Conservation (phyloP, 1,140 invertebrate genomes). For the Drosophila bifasciata region DNA sequence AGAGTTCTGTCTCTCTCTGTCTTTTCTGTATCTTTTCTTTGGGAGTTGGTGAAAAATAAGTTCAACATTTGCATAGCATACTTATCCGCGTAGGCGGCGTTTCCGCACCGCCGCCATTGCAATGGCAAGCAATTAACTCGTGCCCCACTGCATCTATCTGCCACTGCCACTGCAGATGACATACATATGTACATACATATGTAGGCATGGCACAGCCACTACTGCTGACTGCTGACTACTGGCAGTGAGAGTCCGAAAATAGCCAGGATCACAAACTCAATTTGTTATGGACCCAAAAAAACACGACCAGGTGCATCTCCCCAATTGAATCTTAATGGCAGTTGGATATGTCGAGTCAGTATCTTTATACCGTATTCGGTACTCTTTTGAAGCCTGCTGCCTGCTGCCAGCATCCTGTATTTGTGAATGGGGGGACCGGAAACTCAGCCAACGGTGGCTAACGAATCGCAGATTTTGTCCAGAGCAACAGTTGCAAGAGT, state of each 20-base stretch:
- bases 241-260: no score
- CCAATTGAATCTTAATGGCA: conserved; percentile 33
- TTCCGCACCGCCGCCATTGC: no score
- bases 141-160: conserved; percentile 2
- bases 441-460: conserved; percentile 4
- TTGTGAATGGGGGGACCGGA: not conserved
- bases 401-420: no score
- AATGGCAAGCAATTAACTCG: conserved; percentile 27
- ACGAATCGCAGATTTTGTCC: not conserved
- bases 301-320: not conserved
- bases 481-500: conserved; percentile 4
- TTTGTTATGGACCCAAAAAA: conserved; percentile 13
- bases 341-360: not conserved
- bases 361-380: no score
- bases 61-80: conserved; percentile 36
- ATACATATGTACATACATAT: no score
- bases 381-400: no score
- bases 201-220: conserved; percentile 11
- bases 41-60: conserved; percentile 4
- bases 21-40: no score
- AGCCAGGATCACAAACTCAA: conserved; percentile 25
- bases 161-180: not conserved
- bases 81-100: conserved; percentile 28
- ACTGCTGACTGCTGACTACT: no score
- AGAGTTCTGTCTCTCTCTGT: not conserved